Base-by-base conservation (phyloP, 64 coral and sea anemone species). In the Actinia equina region DNA sequence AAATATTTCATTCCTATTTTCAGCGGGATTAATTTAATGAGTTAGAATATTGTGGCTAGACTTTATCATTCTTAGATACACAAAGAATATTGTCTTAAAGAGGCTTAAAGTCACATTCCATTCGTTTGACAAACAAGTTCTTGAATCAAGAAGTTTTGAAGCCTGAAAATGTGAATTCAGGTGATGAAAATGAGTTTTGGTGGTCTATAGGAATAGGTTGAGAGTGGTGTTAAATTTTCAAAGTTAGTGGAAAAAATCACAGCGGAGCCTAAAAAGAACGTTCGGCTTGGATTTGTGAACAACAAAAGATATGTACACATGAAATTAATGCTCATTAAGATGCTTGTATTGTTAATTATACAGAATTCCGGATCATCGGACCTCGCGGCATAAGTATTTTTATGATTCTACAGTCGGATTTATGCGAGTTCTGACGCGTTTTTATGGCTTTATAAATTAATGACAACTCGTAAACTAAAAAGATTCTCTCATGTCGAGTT, bases 311-410 rank as follows among this genome's bases (percentile, higher is more conserved):
- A 41, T 79, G 77, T 79, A 79, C 27, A 79, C 77, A 44, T 3
- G 44, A 79, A 41, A 79, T 79, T 79, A 79, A 79, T 79, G 44
- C 77, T 79, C 27, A 17, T 43, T 16, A 37, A 27, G 44, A 46
- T 79, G 22, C 76, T 26, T 41, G 26, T 79, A 79, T 79, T 79
- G 77, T 44, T 79, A 65, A 65, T 65, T 65, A 25, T 65, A 65
- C 62, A 65, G n/a, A 23, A n/a, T 65, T 65, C 62, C 0, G n/a
- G 62, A 4, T 23, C 19, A 65, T 65, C n/a, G 19, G 62, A 23
- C 62, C 62, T 65, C 62, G 6, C 62, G 62, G 62, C 19, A 65
- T 65, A 37, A 37, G 30, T 65, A 65, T n/a, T 65, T 4, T 23
- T 4, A 6, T 23, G 62, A 0, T 10, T 23, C 62, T 37, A 37